Evolutionary conservation across 2,888 invertebrate genomes (phyloP), one percentile per base, ranked within the genome.

Genomic region (Cryptosula pallasiana): DNA sequence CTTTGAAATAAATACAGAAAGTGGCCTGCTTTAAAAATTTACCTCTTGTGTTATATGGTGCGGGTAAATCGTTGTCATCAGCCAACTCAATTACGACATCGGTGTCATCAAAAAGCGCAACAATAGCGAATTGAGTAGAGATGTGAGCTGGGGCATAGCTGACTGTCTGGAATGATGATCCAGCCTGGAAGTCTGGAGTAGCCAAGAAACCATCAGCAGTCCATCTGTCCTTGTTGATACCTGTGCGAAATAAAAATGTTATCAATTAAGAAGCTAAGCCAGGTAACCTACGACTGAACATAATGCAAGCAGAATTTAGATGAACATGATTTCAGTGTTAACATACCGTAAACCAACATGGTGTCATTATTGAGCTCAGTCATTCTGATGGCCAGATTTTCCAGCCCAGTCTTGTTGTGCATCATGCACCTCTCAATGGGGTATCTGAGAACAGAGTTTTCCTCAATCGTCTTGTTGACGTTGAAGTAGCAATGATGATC

Each of bases 331-430:
- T 13, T 20, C 5, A 20, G 5, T 45, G 45, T 13, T 20, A 5
- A 45, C 45, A 45, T 45, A 32, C 63, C 63, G 63, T 63, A 63
- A 27, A 63, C 63, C 20, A 63, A 27, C 63, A 63, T 63, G 63
- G 63, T 63, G 63, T 63, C 63, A 32, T 63, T 63, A n/a, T 63
- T 63, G 32, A 63, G 34, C 34, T 63, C 63, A 29, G 63, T 63
- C 5, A 63, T 20, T 63, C 63, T 27, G 34, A 63, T 63, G 9
- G 63, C 63, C 32, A 63, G 63, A 13, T n/a, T 2, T 32, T 63
- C 63, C 63, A 63, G 32, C 2, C 63, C 63, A 63, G 63, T 63
- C 63, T 63, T 63, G 63, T 63, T 63, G 63, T 63, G 63, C 63
- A 63, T 63, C 63, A 63, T 63, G n/a, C 63, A 63, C 32, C 63